These are phyloP conservation scores for Parazoanthus atlanticus DNA, from an alignment of 92 coral and sea anemone species.

Conservation along the genomic window DNA sequence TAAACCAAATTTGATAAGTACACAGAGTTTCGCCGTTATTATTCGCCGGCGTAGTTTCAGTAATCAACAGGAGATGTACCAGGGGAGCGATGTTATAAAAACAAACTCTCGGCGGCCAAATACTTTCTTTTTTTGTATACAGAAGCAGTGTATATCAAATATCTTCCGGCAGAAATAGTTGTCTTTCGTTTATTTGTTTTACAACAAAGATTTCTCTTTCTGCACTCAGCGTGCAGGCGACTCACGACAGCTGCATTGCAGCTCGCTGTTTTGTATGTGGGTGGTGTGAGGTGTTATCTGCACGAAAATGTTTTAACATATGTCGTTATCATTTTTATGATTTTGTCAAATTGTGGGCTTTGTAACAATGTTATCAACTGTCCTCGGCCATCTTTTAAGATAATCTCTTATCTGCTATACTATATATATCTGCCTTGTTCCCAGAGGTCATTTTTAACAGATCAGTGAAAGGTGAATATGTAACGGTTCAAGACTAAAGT, in stretches of 20 bases:
- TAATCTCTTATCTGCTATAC: not conserved
- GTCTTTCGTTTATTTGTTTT: not conserved
- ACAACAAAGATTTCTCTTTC: not conserved
- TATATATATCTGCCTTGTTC: no score
- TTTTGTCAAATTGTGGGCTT: not conserved
- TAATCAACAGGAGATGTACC: no score
- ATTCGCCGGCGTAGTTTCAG: no score
- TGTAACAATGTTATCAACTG: constrained; percentile 3
- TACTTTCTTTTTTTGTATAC: no score
- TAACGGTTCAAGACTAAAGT: not conserved
- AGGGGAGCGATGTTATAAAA: no score
- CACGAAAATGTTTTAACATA: not conserved
- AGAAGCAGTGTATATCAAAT: not conserved
- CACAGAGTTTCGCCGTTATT: no score
- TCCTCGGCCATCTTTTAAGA: not conserved
- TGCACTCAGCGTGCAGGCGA: not conserved
- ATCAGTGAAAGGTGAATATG: not conserved
- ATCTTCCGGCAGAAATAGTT: not conserved
- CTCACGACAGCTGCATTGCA: not conserved
- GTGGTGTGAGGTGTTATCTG: not conserved
- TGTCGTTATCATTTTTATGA: not conserved
- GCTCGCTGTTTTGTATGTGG: constrained; percentile 7
- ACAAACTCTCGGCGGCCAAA: no score
- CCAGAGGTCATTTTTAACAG: not conserved
- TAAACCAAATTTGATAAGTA: no score